Evolutionary conservation across 1,140 invertebrate genomes (phyloP).

Genomic region (Pseudomyrmex gracilis): DNA sequence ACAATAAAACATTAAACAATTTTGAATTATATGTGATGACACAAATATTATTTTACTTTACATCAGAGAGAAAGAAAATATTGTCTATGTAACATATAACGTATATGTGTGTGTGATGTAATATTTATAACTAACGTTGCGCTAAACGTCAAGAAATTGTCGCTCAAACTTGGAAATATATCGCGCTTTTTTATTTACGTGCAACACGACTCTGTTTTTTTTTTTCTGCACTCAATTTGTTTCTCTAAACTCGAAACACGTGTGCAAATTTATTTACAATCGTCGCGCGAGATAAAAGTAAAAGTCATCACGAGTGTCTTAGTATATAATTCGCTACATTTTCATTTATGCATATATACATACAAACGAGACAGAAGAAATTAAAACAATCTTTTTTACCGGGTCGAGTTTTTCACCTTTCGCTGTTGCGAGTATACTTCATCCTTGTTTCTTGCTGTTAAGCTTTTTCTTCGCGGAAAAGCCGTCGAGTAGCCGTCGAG

Average conservation of each 20-base stretch:
- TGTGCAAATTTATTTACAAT: too few species aligned
- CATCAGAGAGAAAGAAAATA: too few species aligned
- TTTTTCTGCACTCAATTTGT: neutral
- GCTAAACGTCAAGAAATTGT: neutral
- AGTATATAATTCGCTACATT: slow-evolving; percentile 4
- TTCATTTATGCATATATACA: slow-evolving; percentile 3
- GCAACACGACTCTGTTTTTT: neutral
- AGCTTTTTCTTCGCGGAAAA: slow-evolving; percentile 22
- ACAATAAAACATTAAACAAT: neutral
- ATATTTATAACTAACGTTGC: neutral
- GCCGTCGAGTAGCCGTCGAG: neutral
- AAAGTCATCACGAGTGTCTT: neutral
- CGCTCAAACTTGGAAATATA: neutral
- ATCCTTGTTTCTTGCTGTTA: neutral
- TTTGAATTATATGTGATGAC: too few species aligned
- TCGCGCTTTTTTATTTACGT: neutral
- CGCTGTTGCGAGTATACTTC: neutral
- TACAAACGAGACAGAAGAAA: slow-evolving; percentile 30
- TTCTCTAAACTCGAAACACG: neutral
- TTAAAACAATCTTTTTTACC: neutral
- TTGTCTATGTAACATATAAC: too few species aligned
- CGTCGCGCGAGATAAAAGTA: neutral
- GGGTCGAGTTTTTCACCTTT: neutral
- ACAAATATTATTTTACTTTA: too few species aligned
- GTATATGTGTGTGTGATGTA: too few species aligned